Evolutionary conservation across 2,888 invertebrate genomes (phyloP).

Genomic region (Metallyticus violacea): DNA sequence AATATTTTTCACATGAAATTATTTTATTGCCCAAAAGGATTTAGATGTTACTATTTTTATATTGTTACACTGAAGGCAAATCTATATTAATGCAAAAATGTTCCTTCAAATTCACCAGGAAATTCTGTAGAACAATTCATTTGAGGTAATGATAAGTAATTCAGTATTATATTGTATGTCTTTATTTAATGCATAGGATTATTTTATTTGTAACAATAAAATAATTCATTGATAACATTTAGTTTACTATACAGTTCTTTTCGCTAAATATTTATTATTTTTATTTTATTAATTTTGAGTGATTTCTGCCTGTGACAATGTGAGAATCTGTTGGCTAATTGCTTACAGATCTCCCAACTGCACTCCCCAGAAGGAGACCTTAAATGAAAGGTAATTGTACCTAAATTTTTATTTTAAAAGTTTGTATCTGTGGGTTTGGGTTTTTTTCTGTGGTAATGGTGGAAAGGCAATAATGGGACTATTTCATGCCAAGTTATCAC

Average conservation of each 20-base stretch:
- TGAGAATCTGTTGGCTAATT: constrained; percentile 34
- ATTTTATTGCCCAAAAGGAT: too few species aligned
- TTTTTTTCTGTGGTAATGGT: background rate
- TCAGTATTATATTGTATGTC: background rate
- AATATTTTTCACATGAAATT: too few species aligned
- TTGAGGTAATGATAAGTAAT: background rate
- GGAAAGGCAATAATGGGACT: background rate
- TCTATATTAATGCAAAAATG: too few species aligned
- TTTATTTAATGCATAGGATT: background rate
- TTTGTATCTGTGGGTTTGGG: background rate
- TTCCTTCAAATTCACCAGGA: background rate
- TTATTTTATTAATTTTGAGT: constrained; percentile 24
- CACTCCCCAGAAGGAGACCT: constrained; percentile 30
- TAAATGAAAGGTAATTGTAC: constrained; percentile 34
- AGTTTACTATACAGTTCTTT: constrained; percentile 15
- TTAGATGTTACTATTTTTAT: too few species aligned
- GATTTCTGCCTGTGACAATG: constrained; percentile 15
- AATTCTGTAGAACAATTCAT: background rate
- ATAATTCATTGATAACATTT: background rate
- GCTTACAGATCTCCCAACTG: constrained; percentile 35
- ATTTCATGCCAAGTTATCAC: background rate
- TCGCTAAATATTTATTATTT: constrained; percentile 11
- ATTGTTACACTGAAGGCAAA: too few species aligned
- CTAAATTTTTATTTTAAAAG: background rate
- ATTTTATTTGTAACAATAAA: background rate